Percentiles rank a stretch among this genome's conserved stretches.
Conservation (phyloP, 1,140 invertebrate species). For the Ceratina australensis region DNA sequence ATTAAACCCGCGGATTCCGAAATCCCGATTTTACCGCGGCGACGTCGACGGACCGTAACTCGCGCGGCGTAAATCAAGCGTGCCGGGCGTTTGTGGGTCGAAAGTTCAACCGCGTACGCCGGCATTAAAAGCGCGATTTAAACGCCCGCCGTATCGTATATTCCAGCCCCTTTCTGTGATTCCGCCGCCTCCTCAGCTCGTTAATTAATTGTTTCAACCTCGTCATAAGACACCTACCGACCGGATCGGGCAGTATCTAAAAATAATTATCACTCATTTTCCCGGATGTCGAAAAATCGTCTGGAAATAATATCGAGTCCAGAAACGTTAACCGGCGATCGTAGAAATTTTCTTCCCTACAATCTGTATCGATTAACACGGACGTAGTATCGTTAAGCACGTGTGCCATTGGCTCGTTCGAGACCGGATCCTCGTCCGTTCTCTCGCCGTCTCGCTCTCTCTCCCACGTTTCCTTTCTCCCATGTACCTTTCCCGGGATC, state of each 20-base stretch:
- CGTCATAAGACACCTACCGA: not conserved
- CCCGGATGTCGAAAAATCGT: not conserved
- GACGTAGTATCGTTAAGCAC: slow-evolving; percentile 12
- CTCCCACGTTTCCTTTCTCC: slow-evolving; percentile 30
- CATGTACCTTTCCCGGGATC: slow-evolving; percentile 32
- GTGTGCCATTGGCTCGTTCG: slow-evolving; percentile 41
- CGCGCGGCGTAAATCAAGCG: slow-evolving; percentile 7
- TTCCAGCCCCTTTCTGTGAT: slow-evolving; percentile 1
- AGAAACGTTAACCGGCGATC: not conserved
- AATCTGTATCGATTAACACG: slow-evolving; percentile 43
- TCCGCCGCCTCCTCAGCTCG: not conserved
- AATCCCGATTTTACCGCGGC: not conserved
- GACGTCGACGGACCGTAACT: slow-evolving; percentile 19
- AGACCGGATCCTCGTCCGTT: slow-evolving; percentile 10
- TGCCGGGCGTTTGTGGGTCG: slow-evolving; percentile 29
- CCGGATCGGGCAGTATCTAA: too few species aligned
- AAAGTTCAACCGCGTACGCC: slow-evolving; percentile 16
- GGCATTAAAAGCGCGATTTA: slow-evolving; percentile 15
- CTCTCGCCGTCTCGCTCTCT: not conserved
- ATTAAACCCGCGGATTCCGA: not conserved
- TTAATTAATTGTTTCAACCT: slow-evolving; percentile 2
- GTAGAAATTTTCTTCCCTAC: not conserved
- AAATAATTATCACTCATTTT: not conserved
- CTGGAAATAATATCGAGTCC: too few species aligned
- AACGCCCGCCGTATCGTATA: not conserved